These are phyloP conservation scores for Tenthredo livida DNA, from an alignment of 2,888 invertebrate species.

Conservation along the genomic window DNA sequence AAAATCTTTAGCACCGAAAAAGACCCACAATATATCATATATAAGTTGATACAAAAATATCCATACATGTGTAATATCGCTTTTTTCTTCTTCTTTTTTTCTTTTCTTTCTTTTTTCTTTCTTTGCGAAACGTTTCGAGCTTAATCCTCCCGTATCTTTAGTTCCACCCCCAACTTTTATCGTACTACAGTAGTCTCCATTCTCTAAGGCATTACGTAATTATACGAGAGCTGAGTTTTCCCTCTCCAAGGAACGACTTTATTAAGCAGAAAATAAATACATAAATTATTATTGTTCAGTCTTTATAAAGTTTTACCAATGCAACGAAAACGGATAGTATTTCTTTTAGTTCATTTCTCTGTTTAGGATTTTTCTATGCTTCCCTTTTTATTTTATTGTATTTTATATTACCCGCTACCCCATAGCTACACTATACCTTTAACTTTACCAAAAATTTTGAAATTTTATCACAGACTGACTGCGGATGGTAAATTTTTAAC, in stretches of 20 bases:
- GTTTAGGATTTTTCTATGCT: background rate
- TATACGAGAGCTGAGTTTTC: slow-evolving; percentile 30
- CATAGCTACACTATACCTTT: background rate
- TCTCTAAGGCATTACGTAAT: slow-evolving; percentile 39
- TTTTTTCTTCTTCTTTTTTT: background rate
- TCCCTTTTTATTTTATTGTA: no score
- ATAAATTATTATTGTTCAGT: slow-evolving; percentile 25
- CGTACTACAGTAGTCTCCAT: slow-evolving; percentile 18
- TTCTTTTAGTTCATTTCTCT: background rate
- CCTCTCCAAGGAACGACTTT: slow-evolving; percentile 37
- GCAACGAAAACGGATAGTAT: background rate
- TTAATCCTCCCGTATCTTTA: slow-evolving; percentile 1
- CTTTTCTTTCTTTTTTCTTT: background rate
- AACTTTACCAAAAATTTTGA: background rate
- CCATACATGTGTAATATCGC: no score
- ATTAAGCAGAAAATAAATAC: slow-evolving; percentile 48
- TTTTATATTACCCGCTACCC: no score
- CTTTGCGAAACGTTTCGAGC: background rate
- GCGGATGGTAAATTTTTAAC: background rate
- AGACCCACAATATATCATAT: no score
- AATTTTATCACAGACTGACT: background rate
- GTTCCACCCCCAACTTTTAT: slow-evolving; percentile 36
- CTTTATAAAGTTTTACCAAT: background rate
- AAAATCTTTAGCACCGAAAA: no score
- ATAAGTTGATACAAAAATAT: no score